Conservation (phyloP, 2,888 invertebrate species). For the Pheosia gnoma region DNA sequence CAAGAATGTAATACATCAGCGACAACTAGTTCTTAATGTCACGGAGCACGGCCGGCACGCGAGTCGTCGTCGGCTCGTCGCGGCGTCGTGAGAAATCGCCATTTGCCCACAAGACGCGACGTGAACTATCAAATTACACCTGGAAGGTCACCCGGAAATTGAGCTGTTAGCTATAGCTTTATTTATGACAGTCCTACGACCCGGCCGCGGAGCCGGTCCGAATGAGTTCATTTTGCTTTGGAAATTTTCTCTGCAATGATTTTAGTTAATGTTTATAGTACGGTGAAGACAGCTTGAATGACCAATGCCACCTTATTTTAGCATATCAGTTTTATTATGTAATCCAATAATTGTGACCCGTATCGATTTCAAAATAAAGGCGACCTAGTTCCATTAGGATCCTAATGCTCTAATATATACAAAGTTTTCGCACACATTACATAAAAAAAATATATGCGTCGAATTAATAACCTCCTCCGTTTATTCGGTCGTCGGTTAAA, state of each 20-base stretch:
- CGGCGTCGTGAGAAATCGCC: conserved; percentile 30
- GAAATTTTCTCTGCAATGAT: background rate
- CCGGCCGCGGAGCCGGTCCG: conserved; percentile 19
- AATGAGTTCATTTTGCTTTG: background rate
- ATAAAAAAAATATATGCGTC: no score
- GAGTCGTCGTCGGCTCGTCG: conserved; percentile 7
- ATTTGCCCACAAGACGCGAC: conserved; percentile 21
- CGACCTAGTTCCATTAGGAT: no score
- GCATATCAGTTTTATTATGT: no score
- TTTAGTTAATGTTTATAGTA: background rate
- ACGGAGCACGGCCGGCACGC: background rate
- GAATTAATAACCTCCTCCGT: no score
- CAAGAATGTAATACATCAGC: background rate
- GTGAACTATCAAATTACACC: conserved; percentile 10
- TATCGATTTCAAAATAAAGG: no score
- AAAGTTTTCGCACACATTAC: no score
- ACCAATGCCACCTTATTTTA: background rate
- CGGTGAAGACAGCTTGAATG: background rate
- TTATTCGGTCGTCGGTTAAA: conserved; percentile 22
- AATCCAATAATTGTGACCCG: no score
- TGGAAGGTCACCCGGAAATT: conserved; percentile 33
- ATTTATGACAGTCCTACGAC: conserved; percentile 26
- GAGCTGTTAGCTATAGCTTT: conserved; percentile 17
- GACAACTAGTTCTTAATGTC: background rate
- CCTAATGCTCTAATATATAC: no score